Conservation (phyloP, 2,888 invertebrate species). For the Cybosia mesomella region DNA sequence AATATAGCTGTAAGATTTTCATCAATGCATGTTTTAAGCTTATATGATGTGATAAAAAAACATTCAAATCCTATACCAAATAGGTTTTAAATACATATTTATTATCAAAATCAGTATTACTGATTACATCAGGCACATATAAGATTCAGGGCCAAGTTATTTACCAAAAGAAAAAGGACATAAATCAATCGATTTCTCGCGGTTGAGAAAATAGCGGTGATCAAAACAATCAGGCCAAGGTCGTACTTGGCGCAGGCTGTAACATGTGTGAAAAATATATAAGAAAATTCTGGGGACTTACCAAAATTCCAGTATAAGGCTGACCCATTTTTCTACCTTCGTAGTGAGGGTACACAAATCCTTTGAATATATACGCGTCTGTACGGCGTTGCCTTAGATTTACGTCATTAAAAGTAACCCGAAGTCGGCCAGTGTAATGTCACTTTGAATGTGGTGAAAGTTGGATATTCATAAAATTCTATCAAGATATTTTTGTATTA, state of each 20-base stretch:
- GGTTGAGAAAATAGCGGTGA: conserved; percentile 25
- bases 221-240: conserved; percentile 30
- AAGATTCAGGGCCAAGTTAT: conserved; percentile 21
- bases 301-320: conserved; percentile 16
- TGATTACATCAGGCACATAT: conserved; percentile 23
- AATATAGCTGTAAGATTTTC: neutral
- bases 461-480: neutral
- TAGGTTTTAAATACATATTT: conserved; percentile 13
- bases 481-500: no score
- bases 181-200: conserved; percentile 30
- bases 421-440: neutral
- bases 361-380: conserved; percentile 33
- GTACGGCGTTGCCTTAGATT: neutral
- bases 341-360: conserved; percentile 15
- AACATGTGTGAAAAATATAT: conserved; percentile 28
- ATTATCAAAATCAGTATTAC: conserved; percentile 8
- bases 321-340: conserved; percentile 14
- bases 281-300: conserved; percentile 17
- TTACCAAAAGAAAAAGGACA: conserved; percentile 24
- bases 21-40: neutral
- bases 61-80: neutral
- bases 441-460: neutral
- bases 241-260: conserved; percentile 19
- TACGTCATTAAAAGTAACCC: neutral
- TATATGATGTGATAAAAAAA: neutral